Percentiles rank a stretch among this genome's conserved stretches.
Evolutionary conservation across 2,888 invertebrate genomes (phyloP).

Genomic region (Capitulum mitella): DNA sequence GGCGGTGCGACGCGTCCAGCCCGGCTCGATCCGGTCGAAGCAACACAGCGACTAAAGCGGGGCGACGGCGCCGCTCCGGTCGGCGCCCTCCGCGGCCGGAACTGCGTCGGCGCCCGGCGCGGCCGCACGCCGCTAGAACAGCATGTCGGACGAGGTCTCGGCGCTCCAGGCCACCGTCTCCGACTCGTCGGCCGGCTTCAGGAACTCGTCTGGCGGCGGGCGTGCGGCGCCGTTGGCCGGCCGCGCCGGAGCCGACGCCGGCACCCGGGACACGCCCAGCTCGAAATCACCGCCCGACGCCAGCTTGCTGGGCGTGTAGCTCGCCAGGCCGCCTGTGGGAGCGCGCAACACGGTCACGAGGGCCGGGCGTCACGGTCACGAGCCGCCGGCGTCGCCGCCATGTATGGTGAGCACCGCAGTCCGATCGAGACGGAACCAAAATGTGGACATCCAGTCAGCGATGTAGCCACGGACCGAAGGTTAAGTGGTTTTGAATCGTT

Average conservation of each 20-base stretch:
- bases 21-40: background rate
- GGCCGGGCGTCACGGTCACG: background rate
- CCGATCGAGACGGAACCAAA: too few species aligned
- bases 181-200: slow-evolving; percentile 41
- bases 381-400: too few species aligned
- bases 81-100: too few species aligned
- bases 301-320: slow-evolving; percentile 75
- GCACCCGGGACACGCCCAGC: slow-evolving; percentile 62
- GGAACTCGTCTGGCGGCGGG: slow-evolving; percentile 39
- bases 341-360: background rate
- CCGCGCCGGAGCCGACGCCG: slow-evolving; percentile 41
- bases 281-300: slow-evolving; percentile 59
- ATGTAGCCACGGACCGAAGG: too few species aligned
- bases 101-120: too few species aligned
- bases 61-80: too few species aligned
- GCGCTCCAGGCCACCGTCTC: slow-evolving; percentile 44
- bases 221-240: slow-evolving; percentile 26
- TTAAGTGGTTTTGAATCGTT: too few species aligned
- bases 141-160: slow-evolving; percentile 47
- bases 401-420: too few species aligned
- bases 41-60: background rate
- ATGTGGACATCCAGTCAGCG: too few species aligned
- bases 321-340: slow-evolving; percentile 52
- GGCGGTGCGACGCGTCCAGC: background rate
- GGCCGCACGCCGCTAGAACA: slow-evolving; percentile 41